Base-by-base conservation (phyloP, 2,797 vertebrate species). In the Manis crassicaudata region DNA sequence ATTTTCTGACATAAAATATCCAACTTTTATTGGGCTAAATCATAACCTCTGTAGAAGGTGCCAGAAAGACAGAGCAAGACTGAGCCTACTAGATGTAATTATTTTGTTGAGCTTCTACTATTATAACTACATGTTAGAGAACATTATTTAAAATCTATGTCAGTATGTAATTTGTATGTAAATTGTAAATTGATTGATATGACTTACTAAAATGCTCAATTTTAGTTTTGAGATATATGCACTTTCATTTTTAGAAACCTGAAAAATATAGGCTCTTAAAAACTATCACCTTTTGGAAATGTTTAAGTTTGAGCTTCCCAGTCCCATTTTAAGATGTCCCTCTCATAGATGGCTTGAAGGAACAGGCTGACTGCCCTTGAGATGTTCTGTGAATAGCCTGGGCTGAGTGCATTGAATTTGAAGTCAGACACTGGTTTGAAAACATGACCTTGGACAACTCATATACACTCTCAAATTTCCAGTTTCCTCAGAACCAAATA, bases 71-170 rank as follows among this genome's bases (percentile, higher is more conserved):
- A 58, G 40, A 96, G 20, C 20, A 52, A 82, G 27, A 72, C 23
- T 7, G 62, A 82, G 46, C 32, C 46, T 85, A 83, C 56, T 96
- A 70, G 67, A 91, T 76, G 23, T 72, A 96, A 94, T 77, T 91
- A 92, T 91, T 96, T 94, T 81, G 58, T 88, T 58, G 23, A 96
- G 70, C 27, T 91, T 17, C 27, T 90, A 73, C 77, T 75, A 89
- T 32, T 88, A 10, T 68, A 87, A 81, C n/a, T 76, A 77, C 73
- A 63, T 77, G 11, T n/a, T 88, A 87, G 58, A 92, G 67, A 85
- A 54, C 17, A 92, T 23, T 63, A 54, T 88, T 96, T 87, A 88
- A 93, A 97, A 88, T 35, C 11, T 63, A 21, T 85, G 27, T 75
- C 65, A 82, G 58, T 80, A 40, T 86, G 32, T 80, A 96, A 93